Evolutionary conservation across 2,888 invertebrate genomes (phyloP).

Genomic region (Tetragonula carbonaria): DNA sequence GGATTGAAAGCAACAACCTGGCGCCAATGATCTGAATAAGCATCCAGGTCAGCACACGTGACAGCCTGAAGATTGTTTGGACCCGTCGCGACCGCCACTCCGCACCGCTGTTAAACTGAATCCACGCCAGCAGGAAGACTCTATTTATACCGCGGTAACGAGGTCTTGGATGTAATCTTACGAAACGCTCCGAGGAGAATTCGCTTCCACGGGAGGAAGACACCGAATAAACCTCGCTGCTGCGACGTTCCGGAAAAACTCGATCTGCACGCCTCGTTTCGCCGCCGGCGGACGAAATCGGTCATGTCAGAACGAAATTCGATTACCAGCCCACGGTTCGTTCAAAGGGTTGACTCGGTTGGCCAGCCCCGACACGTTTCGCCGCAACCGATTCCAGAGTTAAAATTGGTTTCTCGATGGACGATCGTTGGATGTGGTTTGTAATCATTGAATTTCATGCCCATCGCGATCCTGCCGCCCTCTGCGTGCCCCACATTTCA

Average conservation of each 20-base stretch:
- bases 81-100: constrained; percentile 41
- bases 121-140: constrained; percentile 58
- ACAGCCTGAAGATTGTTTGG: constrained; percentile 66
- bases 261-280: neutral
- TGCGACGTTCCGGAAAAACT: neutral
- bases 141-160: constrained; percentile 71
- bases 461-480: neutral
- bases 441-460: constrained; percentile 13
- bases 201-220: constrained; percentile 56
- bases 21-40: constrained; percentile 67
- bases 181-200: constrained; percentile 59
- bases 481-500: neutral
- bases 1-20: constrained; percentile 37
- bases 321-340: neutral
- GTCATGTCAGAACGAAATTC: neutral
- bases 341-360: neutral
- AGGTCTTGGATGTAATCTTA: constrained; percentile 69
- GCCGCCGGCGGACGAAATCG: neutral
- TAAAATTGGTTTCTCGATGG: constrained; percentile 9
- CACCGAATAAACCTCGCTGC: neutral
- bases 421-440: neutral
- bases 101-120: constrained; percentile 58
- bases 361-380: constrained; percentile 5
- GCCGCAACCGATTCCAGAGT: neutral
- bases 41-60: constrained; percentile 69